These are phyloP conservation scores for Antigone vipio DNA, from an alignment of 2,113 vertebrate species.

Conservation along the genomic window DNA sequence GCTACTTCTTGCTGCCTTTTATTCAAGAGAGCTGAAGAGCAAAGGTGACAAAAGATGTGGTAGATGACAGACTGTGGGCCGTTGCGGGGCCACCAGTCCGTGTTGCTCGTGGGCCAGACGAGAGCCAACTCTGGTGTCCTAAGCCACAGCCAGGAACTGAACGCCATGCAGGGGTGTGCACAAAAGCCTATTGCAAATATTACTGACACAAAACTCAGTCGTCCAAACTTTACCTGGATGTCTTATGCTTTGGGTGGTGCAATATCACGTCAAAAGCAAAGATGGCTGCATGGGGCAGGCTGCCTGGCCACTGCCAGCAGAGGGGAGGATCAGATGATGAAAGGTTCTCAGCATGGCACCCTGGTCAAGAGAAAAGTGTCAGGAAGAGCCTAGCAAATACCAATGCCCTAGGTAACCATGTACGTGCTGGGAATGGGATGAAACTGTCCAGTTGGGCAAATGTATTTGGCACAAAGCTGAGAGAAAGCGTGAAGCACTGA, in stretches of 20 bases:
- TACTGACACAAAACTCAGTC: neutral
- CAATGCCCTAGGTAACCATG: neutral
- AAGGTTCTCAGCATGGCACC: neutral
- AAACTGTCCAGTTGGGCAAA: neutral
- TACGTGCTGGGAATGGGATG: neutral
- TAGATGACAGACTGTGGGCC: neutral
- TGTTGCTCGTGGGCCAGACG: accelerated
- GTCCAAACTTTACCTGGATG: neutral
- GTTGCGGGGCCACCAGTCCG: accelerated
- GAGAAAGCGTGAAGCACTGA: accelerated
- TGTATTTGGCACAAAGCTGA: neutral
- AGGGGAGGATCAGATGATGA: neutral
- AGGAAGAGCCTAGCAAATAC: neutral
- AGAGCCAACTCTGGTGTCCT: accelerated
- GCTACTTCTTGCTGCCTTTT: neutral
- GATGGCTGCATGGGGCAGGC: accelerated
- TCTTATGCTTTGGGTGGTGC: neutral
- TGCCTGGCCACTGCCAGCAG: neutral
- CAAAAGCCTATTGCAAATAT: neutral
- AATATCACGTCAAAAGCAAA: neutral
- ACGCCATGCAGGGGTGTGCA: accelerated
- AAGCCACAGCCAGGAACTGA: neutral
- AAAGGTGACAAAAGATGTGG: neutral
- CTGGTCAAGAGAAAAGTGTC: neutral
- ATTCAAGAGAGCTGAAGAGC: neutral